Conservation (phyloP, 37 sponge, comb jelly and placozoan species). For the Chondrosia reniformis region DNA sequence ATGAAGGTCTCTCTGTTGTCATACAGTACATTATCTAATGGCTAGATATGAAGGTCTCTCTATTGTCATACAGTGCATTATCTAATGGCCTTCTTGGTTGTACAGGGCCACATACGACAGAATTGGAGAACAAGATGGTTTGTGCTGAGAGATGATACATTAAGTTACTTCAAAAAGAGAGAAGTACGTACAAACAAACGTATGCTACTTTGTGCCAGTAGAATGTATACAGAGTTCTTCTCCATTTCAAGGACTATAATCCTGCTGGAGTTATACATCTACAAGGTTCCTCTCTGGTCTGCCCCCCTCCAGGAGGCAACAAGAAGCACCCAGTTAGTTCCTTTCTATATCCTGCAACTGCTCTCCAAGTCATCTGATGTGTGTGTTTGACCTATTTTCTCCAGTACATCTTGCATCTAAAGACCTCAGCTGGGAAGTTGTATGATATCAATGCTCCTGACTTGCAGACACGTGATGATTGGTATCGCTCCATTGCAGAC, state of each 20-base stretch:
- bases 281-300: slow-evolving; percentile 45
- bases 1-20: too few relatives aligned
- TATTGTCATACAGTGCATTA: too few relatives aligned
- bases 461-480: slow-evolving; percentile 36
- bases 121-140: slow-evolving; percentile 85
- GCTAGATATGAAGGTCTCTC: too few relatives aligned
- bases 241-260: neutral
- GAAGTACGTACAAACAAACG: slow-evolving; percentile 27
- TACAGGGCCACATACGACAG: slow-evolving; percentile 65
- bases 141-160: slow-evolving; percentile 30
- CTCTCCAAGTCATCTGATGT: neutral
- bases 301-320: slow-evolving; percentile 30
- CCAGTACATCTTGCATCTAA: slow-evolving; percentile 47
- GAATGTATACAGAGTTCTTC: neutral
- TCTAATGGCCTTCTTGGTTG: too few relatives aligned
- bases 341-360: neutral
- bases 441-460: slow-evolving; percentile 72
- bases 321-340: slow-evolving; percentile 51
- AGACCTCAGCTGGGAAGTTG: slow-evolving; percentile 29
- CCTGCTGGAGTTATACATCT: slow-evolving; percentile 62
- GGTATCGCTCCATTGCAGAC: slow-evolving; percentile 56
- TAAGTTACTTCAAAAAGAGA: slow-evolving; percentile 55
- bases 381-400: neutral
- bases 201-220: neutral
- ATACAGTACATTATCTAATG: too few relatives aligned